Evolutionary conservation across 2,113 vertebrate species (phyloP).

Genomic region (Carassius carassius): DNA sequence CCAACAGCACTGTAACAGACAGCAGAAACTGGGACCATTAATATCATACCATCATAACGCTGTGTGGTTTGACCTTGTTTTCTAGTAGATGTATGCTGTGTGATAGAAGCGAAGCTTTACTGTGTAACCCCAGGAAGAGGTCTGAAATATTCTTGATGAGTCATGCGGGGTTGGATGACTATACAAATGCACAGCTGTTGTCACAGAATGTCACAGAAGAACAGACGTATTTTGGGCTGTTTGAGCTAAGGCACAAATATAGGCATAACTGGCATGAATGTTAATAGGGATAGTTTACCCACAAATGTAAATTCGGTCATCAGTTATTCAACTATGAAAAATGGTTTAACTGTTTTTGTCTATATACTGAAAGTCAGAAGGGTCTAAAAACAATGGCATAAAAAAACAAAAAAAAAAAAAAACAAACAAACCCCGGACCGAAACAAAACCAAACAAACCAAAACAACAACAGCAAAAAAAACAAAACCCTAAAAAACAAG

Average conservation of each 20-base stretch:
- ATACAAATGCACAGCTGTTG: slow-evolving; percentile 9
- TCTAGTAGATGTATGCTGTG: not conserved
- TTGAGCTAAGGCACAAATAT: not conserved
- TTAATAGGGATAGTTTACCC: not conserved
- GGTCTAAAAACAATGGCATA: not conserved
- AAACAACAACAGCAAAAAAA: too few relatives aligned
- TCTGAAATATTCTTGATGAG: slow-evolving; percentile 53
- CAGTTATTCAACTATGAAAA: not conserved
- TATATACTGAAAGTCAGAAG: not conserved
- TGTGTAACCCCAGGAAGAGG: slow-evolving; percentile 8
- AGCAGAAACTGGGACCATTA: not conserved
- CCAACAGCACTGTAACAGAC: not conserved
- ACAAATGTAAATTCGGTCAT: not conserved
- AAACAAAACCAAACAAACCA: too few relatives aligned
- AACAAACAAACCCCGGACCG: too few relatives aligned
- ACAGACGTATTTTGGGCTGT: not conserved
- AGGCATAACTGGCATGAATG: not conserved
- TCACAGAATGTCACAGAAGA: slow-evolving; percentile 6
- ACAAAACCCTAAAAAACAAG: too few relatives aligned
- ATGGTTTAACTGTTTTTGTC: not conserved
- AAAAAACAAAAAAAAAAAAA: not conserved
- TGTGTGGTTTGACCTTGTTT: not conserved
- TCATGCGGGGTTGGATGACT: slow-evolving; percentile 50
- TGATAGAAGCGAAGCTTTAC: not conserved
- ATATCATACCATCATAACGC: not conserved